These are phyloP conservation scores for Corapipo altera DNA, from an alignment of 2,113 vertebrate genomes.

Conservation along the genomic window DNA sequence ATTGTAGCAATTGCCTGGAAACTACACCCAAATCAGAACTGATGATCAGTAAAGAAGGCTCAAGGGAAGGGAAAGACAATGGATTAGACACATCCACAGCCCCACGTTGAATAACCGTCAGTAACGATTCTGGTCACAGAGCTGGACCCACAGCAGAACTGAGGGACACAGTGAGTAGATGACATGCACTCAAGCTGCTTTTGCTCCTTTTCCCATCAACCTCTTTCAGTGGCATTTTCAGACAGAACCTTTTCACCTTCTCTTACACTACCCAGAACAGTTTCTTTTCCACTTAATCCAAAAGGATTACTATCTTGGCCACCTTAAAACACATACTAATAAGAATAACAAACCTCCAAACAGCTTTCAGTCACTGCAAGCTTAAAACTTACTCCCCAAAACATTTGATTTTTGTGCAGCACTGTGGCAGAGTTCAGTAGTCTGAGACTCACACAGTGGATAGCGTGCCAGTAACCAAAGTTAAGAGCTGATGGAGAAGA, in stretches of 20 bases:
- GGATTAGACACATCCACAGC: not conserved
- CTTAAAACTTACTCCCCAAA: not conserved
- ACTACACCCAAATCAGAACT: not conserved
- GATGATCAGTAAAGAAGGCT: not conserved
- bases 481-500: not conserved
- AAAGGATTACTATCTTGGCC: not conserved
- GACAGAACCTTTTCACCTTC: not conserved
- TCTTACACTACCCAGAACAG: not conserved
- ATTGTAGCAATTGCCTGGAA: not conserved
- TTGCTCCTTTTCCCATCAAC: not conserved
- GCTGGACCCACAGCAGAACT: too few relatives aligned
- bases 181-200: not conserved
- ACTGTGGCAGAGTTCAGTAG: not conserved
- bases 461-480: not conserved
- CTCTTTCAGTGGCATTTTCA: not conserved
- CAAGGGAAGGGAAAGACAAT: not conserved
- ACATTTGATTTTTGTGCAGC: not conserved
- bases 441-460: not conserved
- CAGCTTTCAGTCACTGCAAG: not conserved
- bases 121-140: not conserved
- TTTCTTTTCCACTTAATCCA: not conserved
- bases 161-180: rapidly evolving
- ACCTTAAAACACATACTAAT: not conserved
- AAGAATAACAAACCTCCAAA: not conserved
- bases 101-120: not conserved